A percentile compares a stretch with the other conserved stretches of the same genome.
Conservation (phyloP, 2,113 vertebrate genomes). For the Origma solitaria region DNA sequence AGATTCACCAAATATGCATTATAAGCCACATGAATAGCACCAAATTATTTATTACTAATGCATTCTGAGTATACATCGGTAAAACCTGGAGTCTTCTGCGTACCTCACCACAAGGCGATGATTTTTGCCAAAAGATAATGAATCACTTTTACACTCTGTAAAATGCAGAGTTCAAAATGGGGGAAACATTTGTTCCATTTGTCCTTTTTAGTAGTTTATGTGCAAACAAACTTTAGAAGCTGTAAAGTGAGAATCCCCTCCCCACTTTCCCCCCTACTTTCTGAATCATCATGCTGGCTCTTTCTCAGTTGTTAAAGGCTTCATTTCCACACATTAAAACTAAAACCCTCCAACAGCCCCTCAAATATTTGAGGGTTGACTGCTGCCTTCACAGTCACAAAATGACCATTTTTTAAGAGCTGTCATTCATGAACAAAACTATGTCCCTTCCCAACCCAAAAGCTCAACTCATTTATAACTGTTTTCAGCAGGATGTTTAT, state of each 20-base stretch:
- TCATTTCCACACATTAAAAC: not conserved
- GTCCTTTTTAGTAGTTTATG: not conserved
- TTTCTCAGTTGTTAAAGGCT: not conserved
- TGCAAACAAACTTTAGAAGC: not conserved
- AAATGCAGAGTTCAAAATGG: not conserved
- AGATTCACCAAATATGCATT: not conserved
- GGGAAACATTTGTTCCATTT: not conserved
- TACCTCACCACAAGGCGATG: not conserved
- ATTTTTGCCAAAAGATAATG: not conserved
- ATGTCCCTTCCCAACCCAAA: not conserved
- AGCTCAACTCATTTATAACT: not conserved
- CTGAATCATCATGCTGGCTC: not conserved
- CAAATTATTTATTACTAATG: not conserved
- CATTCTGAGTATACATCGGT: not conserved
- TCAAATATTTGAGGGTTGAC: not conserved
- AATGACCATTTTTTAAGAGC: not conserved
- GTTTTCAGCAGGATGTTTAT: not conserved
- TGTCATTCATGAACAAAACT: not conserved
- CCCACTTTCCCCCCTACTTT: not conserved
- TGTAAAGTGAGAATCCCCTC: not conserved
- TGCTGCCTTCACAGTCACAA: not conserved
- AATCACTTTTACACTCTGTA: not conserved
- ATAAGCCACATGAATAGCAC: not conserved
- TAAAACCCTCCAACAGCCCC: not conserved
- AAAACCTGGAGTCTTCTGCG: not conserved